Conservation (phyloP, 2,797 vertebrate species). For the Mallotus villosus region DNA sequence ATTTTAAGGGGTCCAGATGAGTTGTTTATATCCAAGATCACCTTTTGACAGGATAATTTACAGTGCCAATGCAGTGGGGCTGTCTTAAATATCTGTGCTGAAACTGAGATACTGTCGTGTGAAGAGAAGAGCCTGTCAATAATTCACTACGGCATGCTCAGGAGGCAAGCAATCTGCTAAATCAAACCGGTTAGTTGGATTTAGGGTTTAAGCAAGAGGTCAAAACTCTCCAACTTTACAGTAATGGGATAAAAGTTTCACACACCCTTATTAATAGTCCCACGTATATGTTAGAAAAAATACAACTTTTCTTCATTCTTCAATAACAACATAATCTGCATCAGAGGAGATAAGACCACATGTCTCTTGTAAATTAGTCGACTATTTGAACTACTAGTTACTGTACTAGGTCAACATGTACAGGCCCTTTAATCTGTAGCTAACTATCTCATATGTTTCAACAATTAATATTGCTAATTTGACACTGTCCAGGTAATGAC, state of each 20-base stretch:
- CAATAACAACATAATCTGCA: no score
- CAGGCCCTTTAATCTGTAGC: no score
- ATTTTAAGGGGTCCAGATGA: conserved; percentile 21
- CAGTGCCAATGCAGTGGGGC: conserved; percentile 26
- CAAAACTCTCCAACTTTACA: conserved; percentile 9
- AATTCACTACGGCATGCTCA: conserved; percentile 33
- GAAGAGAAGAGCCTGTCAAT: conserved; percentile 33
- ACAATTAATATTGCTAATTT: background rate
- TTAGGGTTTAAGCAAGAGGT: conserved; percentile 25
- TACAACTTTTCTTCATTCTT: no score
- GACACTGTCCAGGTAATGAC: background rate
- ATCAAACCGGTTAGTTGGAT: conserved; percentile 27
- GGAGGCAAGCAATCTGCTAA: conserved; percentile 31
- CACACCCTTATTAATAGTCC: no score
- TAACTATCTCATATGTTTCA: no score
- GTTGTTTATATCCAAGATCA: conserved; percentile 29
- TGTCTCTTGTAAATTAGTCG: no score
- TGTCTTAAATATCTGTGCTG: conserved; percentile 36
- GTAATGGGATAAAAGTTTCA: no score
- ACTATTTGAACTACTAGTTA: no score
- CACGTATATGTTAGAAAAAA: no score
- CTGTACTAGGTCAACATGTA: no score
- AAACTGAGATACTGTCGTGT: conserved; percentile 8
- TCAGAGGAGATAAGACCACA: no score
- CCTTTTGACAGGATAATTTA: conserved; percentile 34